phyloP scores from a whole-genome alignment of 2,797 vertebrate genomes.

The Lagorchestes hirsutus region DNA sequence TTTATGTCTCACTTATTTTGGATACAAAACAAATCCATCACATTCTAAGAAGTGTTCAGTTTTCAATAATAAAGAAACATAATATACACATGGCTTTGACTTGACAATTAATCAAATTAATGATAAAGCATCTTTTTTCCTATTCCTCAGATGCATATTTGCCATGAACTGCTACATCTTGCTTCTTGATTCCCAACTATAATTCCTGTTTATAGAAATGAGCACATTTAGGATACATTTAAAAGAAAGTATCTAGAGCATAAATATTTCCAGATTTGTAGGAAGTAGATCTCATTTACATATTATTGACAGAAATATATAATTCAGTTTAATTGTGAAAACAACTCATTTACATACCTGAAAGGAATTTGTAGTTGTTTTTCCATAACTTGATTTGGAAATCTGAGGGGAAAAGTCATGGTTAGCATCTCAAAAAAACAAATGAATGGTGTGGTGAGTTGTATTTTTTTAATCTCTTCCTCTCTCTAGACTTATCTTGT shows the following conservation, averaged over 20 bases:
- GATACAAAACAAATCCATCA: slow-evolving; percentile 67
- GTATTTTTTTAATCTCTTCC: slow-evolving; percentile 21
- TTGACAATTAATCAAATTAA: slow-evolving; percentile 70
- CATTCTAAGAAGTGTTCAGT: slow-evolving; percentile 43
- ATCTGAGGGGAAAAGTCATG: slow-evolving; percentile 37
- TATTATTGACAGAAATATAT: neutral
- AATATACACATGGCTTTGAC: slow-evolving; percentile 55
- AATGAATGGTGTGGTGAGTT: neutral
- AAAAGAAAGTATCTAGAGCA: neutral
- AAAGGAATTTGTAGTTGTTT: slow-evolving; percentile 31
- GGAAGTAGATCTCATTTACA: neutral
- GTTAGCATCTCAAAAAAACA: slow-evolving; percentile 14
- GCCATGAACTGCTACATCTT: neutral
- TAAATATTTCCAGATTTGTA: neutral
- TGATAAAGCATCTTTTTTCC: slow-evolving; percentile 25
- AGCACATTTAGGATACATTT: neutral
- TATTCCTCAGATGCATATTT: neutral
- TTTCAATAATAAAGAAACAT: slow-evolving; percentile 57
- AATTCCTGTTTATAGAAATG: slow-evolving; percentile 11
- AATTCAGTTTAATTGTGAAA: slow-evolving; percentile 43
- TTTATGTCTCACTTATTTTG: slow-evolving; percentile 67
- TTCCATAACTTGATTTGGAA: slow-evolving; percentile 7
- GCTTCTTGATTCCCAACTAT: neutral
- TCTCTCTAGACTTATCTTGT: neutral
- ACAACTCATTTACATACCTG: neutral